Evolutionary conservation across 2,888 invertebrate species (phyloP), one percentile per base, ranked within the genome.

Genomic region (Eupithecia insigniata): DNA sequence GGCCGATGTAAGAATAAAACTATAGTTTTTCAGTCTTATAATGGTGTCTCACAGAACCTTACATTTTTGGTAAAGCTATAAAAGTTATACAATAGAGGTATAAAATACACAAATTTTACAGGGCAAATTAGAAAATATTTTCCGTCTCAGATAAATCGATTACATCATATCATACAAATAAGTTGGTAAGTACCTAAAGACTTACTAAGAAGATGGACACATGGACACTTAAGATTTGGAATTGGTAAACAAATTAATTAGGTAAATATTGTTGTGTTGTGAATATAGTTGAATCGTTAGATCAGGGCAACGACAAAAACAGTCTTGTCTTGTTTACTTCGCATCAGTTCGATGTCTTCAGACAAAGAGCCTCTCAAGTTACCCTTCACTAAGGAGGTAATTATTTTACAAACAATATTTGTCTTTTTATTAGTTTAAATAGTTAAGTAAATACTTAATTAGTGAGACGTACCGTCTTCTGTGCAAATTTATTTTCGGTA

Each of bases 281-380:
- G 73, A n/a, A n/a, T n/a, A n/a, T n/a, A n/a, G n/a, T 73, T 65
- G 71, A 71, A 78, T 78, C 79, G 83, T 86, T 85, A 85, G 83
- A 82, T 84, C 84, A 83, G 79, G 69, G 64, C 51, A 71, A 69
- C 51, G 71, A 83, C 84, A 84, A 87, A 88, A 88, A 85, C 82
- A 80, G 83, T 86, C 86, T 87, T 85, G 87, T 86, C 80, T 85
- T 77, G 79, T 84, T 82, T 82, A 79, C 72, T 75, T 82, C 77
- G 80, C 80, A 78, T 78, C 82, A 85, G 86, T 86, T 85, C 83
- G 87, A 85, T 83, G 85, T 80, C 81, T 85, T 78, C 76, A 83
- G 80, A 89, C 87, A 89, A 89, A 89, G 89, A 86, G 77, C 61
- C 78, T 71, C 79, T 85, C 80, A 81, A 73, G 79, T 85, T 84